phyloP scores from a whole-genome alignment of 2,797 vertebrate species.

The Melanogrammus aeglefinus region DNA sequence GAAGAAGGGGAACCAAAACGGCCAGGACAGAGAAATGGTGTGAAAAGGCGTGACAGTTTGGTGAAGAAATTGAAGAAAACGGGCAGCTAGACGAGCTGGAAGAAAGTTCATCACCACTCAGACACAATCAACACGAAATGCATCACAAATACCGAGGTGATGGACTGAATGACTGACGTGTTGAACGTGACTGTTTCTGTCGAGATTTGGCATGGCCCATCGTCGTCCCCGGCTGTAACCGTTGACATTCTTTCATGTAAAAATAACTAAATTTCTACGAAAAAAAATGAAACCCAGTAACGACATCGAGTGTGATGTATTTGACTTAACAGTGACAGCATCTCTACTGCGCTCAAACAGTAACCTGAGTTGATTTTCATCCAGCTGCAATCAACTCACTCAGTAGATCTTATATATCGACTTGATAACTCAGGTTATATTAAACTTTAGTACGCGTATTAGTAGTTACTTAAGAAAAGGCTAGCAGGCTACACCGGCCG shows the following conservation, averaged over 20 bases:
- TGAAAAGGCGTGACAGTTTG: constrained; percentile 94
- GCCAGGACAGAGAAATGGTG: constrained; percentile 99
- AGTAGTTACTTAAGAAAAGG: neutral
- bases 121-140: constrained; percentile 95
- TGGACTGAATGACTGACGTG: neutral
- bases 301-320: too few species aligned
- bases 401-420: neutral
- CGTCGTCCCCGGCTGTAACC: neutral
- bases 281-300: too few species aligned
- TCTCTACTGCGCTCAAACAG: too few species aligned
- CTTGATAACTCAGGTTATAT: too few species aligned
- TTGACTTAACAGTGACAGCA: too few species aligned
- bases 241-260: too few species aligned
- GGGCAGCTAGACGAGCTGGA: constrained; percentile 97
- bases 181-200: neutral
- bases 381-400: neutral
- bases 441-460: too few species aligned
- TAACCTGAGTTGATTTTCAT: too few species aligned
- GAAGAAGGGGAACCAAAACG: constrained; percentile 99
- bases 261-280: too few species aligned
- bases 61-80: constrained; percentile 99
- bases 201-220: neutral
- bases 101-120: constrained; percentile 96
- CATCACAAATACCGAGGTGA: constrained; percentile 98
- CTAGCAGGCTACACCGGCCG: neutral